These are phyloP conservation scores for Prunella himalayana DNA, from an alignment of 2,113 vertebrate genomes.

Conservation along the genomic window DNA sequence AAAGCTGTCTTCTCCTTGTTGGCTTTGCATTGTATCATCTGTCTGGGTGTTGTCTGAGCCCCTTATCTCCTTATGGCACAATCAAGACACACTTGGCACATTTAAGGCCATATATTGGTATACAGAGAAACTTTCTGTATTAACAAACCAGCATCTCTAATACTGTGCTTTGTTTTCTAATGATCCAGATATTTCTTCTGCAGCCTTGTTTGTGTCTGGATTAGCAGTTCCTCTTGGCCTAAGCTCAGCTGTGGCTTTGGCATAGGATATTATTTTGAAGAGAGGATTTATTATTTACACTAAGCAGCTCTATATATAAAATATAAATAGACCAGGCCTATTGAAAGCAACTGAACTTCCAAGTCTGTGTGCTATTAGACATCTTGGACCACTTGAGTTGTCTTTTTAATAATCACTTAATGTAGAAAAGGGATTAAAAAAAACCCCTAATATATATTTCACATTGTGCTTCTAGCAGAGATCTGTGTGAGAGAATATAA, in stretches of 20 bases:
- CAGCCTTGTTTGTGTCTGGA: constrained; percentile 3
- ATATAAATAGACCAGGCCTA: neutral
- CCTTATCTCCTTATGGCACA: neutral
- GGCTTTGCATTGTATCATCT: neutral
- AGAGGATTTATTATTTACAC: neutral
- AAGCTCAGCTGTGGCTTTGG: constrained; percentile 1
- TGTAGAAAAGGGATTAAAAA: neutral
- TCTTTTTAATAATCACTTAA: neutral
- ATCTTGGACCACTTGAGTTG: neutral
- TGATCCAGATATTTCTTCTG: neutral
- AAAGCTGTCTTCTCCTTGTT: neutral
- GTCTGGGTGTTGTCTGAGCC: neutral
- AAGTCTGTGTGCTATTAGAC: neutral
- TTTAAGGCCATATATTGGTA: neutral
- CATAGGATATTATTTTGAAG: neutral
- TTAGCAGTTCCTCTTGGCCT: neutral
- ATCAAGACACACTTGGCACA: neutral
- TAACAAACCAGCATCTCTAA: neutral
- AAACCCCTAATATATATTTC: fast-evolving
- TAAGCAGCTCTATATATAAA: neutral
- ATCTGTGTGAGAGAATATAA: neutral
- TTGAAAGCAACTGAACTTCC: neutral
- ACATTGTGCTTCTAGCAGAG: neutral
- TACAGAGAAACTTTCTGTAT: neutral
- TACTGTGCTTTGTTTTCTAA: neutral